Evolutionary conservation across 92 coral and sea anemone genomes (phyloP), one percentile per base, ranked within the genome.

Genomic region (Bergia puertoricense): DNA sequence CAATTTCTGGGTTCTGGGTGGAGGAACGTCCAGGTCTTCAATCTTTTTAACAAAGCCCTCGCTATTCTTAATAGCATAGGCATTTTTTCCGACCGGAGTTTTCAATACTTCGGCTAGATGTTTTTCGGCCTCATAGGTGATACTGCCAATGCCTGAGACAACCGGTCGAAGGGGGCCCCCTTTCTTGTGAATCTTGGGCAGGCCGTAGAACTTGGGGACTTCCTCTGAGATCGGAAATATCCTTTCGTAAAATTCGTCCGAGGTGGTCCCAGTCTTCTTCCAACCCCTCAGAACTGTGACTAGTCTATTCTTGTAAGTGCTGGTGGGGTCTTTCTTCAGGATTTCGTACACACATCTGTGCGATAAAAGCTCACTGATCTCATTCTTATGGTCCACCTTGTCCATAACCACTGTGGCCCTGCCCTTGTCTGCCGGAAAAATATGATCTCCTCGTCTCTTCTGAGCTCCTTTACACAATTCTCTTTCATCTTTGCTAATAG

Each of bases 401-500:
- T 30, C 30, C 30, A 30, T 30, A 30, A 30, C 30, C 30, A 30
- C 30, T 30, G 30, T 30, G 30, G 30, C 30, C 30, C 30, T 30
- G 30, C 30, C 30, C 30, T 30, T 30, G 30, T 30, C 30, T 30
- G 30, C 30, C 30, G 30, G 30, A 30, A 30, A 30, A 30, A 30
- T 30, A 30, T 30, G 30, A 30, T 30, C 30, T 30, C 30, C 30
- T 30, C 30, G 30, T 30, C 30, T 30, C 30, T 30, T 30, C 30
- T 30, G 30, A 30, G 30, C 37, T 62, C 44, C 82, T 86, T 86
- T 37, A 86, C 30, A 73, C 37, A 81, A 81, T 86, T 86, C 75
- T 46, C 89, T 86, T 86, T 86, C 89, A 16, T 45, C 88, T 85
- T 39, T 85, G 88, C 88, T 85, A 43, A 85, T 85, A 43, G 71